phyloP scores from a whole-genome alignment of 2,888 invertebrate species.

The Caenorhabditis virilis region DNA sequence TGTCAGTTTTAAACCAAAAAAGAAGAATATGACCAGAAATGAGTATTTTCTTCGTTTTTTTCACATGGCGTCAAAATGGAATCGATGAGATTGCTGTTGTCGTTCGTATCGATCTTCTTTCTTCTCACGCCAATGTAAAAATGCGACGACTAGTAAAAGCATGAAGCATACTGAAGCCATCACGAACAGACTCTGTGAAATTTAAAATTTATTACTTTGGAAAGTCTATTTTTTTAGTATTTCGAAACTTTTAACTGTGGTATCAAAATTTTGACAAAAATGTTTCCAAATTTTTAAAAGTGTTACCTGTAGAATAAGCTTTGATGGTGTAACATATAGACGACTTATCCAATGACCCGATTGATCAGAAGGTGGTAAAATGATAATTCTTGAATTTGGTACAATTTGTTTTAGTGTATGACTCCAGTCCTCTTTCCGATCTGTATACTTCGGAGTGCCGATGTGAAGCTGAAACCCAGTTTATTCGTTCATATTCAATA shows the following conservation, averaged over 20 bases:
- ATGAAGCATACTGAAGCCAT: conserved; percentile 62
- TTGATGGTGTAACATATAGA: conserved; percentile 67
- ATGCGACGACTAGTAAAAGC: conserved; percentile 57
- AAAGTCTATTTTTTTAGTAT: not conserved
- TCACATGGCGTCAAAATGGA: conserved; percentile 69
- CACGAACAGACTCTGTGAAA: conserved; percentile 47
- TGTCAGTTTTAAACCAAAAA: no score
- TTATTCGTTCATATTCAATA: no score
- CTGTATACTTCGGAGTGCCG: conserved; percentile 45
- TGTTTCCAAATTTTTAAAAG: not conserved
- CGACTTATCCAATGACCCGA: conserved; percentile 57
- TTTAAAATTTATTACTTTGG: not conserved
- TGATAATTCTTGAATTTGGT: conserved; percentile 95
- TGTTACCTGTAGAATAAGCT: conserved; percentile 59
- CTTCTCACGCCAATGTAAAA: conserved; percentile 63
- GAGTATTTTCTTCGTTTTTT: no score
- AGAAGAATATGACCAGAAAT: no score
- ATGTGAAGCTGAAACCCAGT: no score
- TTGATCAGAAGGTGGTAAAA: conserved; percentile 79
- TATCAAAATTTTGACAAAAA: conserved; percentile 1
- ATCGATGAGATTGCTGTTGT: conserved; percentile 65
- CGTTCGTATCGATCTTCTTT: conserved; percentile 64
- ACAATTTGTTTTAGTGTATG: conserved; percentile 72
- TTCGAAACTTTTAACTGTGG: not conserved
- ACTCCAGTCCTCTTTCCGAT: conserved; percentile 33